Base-by-base conservation (phyloP, 37 sponge, comb jelly and placozoan species). In the Spongilla lacustris region DNA sequence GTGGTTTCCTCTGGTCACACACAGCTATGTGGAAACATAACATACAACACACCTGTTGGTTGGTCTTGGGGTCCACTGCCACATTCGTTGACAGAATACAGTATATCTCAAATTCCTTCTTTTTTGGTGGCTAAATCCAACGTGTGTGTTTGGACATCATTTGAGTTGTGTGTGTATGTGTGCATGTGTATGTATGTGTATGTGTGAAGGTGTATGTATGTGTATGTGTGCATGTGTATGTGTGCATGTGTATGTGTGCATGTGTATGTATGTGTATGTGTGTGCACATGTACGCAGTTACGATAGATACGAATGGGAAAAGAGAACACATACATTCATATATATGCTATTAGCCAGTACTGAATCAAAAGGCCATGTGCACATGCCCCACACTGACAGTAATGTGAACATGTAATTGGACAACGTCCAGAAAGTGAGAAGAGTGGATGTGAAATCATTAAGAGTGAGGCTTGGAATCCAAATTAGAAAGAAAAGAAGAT, bases 61-160 rank as follows among this genome's bases (percentile, higher is more conserved):
- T 84, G 31, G 84, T 81, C 23, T 74, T 75, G 34, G 48, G 82
- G 76, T 93, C 87, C 17, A 93, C 84, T 6, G 90, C 93, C 36
- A 77, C 79, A 29, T 58, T 89, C 0, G 90, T 93, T 67, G 90
- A 93, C 25, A 93, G 71, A 27, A 93, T 81, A 69, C 89, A 89
- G 21, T 72, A 27, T 30, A 93, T 85, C 12, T 93, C 89, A 85
- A 93, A 77, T 8, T 93, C 86, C 48, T 17, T 37, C 24, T 41
- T 77, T n/a, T 28, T 41, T 11, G 38, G 68, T 32, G 83, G 73
- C 58, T 58, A 58, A 58, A 14, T 1, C 19, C 58, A 58, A 6
- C 41, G 6, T 41, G 6, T n/a, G 46, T 46, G 46, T 46, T 46
- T 46, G 46, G 46, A 46, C 46, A 46, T 46, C 46, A 46, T 46